Conservation (phyloP, 2,113 vertebrate species). For the Xiphophorus hellerii region DNA sequence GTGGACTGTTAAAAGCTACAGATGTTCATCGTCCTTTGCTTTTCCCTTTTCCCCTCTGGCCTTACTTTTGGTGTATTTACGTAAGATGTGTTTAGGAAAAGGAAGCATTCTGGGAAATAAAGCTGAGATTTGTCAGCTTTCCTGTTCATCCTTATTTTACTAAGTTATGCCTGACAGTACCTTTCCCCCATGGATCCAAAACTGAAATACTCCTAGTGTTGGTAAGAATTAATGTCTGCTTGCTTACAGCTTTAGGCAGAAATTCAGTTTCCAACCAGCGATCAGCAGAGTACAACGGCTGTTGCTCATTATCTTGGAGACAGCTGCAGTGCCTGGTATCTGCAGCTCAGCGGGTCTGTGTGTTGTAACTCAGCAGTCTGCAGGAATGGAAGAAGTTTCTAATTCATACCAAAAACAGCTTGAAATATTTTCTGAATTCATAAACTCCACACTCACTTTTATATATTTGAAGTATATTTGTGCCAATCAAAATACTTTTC, state of each 20-base stretch:
- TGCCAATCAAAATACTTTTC: conserved; percentile 9
- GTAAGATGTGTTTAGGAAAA: conserved; percentile 6
- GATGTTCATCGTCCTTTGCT: conserved; percentile 18
- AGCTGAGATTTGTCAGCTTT: conserved; percentile 31
- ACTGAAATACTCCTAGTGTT: not conserved
- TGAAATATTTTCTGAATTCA: conserved; percentile 57
- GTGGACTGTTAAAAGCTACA: conserved; percentile 38
- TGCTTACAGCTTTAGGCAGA: conserved; percentile 10
- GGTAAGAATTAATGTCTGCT: not conserved
- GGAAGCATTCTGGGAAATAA: conserved; percentile 34
- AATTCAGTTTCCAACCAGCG: conserved; percentile 6
- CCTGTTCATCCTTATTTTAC: conserved; percentile 11
- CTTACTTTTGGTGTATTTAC: conserved; percentile 4
- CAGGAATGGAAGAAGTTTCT: conserved; percentile 47
- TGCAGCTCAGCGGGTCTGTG: conserved; percentile 29
- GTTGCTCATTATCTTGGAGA: conserved; percentile 47
- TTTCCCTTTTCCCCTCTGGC: conserved; percentile 30
- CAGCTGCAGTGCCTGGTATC: conserved; percentile 36
- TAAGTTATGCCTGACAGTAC: conserved; percentile 20
- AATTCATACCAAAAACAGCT: conserved; percentile 50
- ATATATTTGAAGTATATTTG: conserved; percentile 30
- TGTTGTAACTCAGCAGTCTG: conserved; percentile 33
- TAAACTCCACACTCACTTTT: conserved; percentile 43
- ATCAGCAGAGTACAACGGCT: conserved; percentile 29
- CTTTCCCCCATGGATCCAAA: conserved; percentile 9